Evolutionary conservation across 2,797 vertebrate genomes (phyloP).

Genomic region (Onychomys arenicola): DNA sequence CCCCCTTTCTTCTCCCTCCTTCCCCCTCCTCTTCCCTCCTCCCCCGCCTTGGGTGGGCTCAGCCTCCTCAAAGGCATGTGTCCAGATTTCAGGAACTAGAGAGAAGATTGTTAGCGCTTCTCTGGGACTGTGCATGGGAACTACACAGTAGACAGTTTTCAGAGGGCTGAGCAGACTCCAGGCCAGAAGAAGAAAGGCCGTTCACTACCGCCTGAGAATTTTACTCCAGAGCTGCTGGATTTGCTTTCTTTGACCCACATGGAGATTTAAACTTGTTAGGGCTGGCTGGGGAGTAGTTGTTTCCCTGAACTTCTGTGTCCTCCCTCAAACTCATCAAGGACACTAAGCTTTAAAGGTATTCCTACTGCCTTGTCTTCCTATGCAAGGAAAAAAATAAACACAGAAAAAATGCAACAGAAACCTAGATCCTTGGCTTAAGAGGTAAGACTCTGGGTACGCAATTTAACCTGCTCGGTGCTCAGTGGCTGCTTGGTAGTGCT

Average conservation of each 20-base stretch:
- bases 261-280: neutral
- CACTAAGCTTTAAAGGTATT: constrained; percentile 36
- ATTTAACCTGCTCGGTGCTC: neutral
- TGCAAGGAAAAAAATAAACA: neutral
- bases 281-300: neutral
- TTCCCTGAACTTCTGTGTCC: neutral
- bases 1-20: too few relatives aligned
- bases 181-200: neutral
- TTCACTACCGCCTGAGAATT: neutral
- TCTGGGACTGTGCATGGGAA: neutral
- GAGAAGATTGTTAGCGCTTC: neutral
- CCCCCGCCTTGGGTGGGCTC: neutral
- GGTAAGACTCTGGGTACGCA: neutral
- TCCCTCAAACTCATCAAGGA: neutral
- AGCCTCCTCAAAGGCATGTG: neutral
- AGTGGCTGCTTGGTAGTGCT: neutral
- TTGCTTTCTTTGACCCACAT: neutral
- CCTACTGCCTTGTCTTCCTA: neutral
- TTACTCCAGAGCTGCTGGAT: neutral
- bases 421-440: constrained; percentile 14
- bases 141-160: neutral
- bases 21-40: neutral
- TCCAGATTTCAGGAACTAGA: neutral
- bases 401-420: neutral
- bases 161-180: neutral